Evolutionary conservation across 2,113 vertebrate genomes (phyloP), one percentile per base, ranked within the genome.

Genomic region (Tachysurus vachellii): DNA sequence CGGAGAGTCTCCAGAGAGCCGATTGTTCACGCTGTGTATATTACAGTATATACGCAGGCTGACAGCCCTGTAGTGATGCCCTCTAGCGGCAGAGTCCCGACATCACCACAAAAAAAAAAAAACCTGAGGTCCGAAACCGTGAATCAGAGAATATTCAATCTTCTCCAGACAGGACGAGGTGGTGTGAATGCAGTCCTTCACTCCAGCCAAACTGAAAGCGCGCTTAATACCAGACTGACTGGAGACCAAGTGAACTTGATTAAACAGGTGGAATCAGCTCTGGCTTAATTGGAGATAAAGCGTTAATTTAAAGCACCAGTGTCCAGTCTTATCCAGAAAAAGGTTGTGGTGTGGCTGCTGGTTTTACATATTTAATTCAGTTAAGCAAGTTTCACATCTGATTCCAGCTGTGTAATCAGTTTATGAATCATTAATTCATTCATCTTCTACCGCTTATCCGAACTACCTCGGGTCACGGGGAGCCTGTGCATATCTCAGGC

Each of bases 1-100:
- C 82, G 62, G 86, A 77, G 83, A 71, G 88, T 91, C 90, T 91
- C 88, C 77, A 42, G 80, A 82, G 86, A 89, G 82, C 80, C 80
- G 86, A 75, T 89, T 89, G 85, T 90, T 87, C 87, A 59, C 28
- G 19, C 31, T 59, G 56, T 42, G 79, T 54, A 57, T 21, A 31
- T 70, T 70, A 54, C 70, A 84, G 66, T 12, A 50, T 9, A 50
- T 50, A 57, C 8, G 53, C 16, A 11, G 66, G 44, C 50, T 68
- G 47, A 68, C 21, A 68, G 1, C 26, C 56, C 82, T 12, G 76
- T 6, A 12, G 64, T 85, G 11, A 87, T 76, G 87, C 85, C 89
- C 26, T 61, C 87, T 68, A 42, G 82, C 53, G 89, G 75, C 59
- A 77, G 47, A 88, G 44, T 21, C 8, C n/a, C 2, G 66, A 31